Evolutionary conservation across 2,888 invertebrate genomes (phyloP).

Genomic region (Hydraecia micacea): DNA sequence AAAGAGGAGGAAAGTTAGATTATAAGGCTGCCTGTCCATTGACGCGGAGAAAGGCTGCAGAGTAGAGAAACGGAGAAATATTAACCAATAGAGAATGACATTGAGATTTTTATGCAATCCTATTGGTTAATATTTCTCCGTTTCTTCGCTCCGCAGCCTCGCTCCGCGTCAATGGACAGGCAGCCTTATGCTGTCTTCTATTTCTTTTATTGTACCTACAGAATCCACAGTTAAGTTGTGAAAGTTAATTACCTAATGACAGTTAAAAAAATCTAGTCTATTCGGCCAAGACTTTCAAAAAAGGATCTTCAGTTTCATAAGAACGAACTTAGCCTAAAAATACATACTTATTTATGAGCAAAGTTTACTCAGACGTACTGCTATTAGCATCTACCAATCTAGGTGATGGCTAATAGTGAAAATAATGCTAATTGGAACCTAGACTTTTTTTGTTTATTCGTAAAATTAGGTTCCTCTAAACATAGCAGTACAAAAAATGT

Average conservation of each 20-base stretch:
- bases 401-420: conserved; percentile 13
- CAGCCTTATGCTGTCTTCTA: neutral
- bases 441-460: conserved; percentile 17
- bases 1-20: neutral
- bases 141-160: too few relatives aligned
- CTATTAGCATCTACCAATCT: conserved; percentile 23
- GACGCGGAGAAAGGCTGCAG: too few relatives aligned
- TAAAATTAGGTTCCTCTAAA: conserved; percentile 1
- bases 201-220: neutral
- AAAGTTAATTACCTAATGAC: too few relatives aligned
- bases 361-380: neutral
- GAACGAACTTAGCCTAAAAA: neutral
- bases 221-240: neutral
- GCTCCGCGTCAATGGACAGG: too few relatives aligned
- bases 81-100: too few relatives aligned
- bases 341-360: neutral
- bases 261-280: neutral
- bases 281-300: neutral
- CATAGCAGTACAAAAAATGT: neutral
- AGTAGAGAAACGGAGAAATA: too few relatives aligned
- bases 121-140: too few relatives aligned
- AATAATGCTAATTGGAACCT: conserved; percentile 47
- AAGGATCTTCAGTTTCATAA: neutral
- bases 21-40: too few relatives aligned
- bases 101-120: too few relatives aligned